phyloP scores from a whole-genome alignment of 2,888 invertebrate genomes.

The Hirtodrosophila duncani region DNA sequence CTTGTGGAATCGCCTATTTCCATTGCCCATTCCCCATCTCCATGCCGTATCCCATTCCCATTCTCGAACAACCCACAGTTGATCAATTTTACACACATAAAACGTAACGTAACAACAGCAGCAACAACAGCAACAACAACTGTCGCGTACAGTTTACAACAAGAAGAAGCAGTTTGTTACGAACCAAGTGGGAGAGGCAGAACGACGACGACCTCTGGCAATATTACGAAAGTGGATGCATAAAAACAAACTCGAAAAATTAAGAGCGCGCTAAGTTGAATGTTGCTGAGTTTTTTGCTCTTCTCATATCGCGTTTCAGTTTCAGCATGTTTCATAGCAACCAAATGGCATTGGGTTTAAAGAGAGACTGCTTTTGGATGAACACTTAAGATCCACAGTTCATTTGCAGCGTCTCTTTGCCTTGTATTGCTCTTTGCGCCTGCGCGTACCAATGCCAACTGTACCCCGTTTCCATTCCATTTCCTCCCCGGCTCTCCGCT shows the following conservation, averaged over 20 bases:
- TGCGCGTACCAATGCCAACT: constrained; percentile 57
- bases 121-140: constrained; percentile 12
- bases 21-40: too few species aligned
- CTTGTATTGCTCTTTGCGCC: constrained; percentile 22
- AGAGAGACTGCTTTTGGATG: constrained; percentile 37
- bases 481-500: constrained; percentile 53
- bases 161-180: constrained; percentile 62
- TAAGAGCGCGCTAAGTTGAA: too few species aligned
- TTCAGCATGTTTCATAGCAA: constrained; percentile 37
- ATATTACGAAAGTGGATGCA: constrained; percentile 59
- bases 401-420: constrained; percentile 44
- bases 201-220: constrained; percentile 4
- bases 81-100: constrained; percentile 21
- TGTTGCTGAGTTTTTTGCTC: too few species aligned
- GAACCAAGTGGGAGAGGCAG: constrained; percentile 55
- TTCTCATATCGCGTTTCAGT: too few species aligned
- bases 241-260: constrained; percentile 36
- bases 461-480: constrained; percentile 50
- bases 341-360: constrained; percentile 8
- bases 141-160: constrained; percentile 64
- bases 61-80: too few species aligned
- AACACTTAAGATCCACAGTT: constrained; percentile 61
- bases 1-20: constrained; percentile 1
- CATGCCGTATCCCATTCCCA: too few species aligned
- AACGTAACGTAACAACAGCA: too few species aligned